Evolutionary conservation across 2,113 vertebrate genomes (phyloP).

Genomic region (human (Homo sapiens)): GRCh38 chr6:132950001-132950500

Average conservation of each 20-base stretch:
- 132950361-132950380: slow-evolving; percentile 1
- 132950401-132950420: neutral
- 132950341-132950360: neutral
- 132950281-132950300: neutral
- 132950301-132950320: neutral
- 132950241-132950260: neutral
- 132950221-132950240: neutral
- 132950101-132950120: neutral
- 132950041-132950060: neutral
- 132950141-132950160: no score
- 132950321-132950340: neutral
- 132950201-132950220: neutral
- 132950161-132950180: neutral
- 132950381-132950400: neutral
- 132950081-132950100: neutral
- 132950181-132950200: neutral
- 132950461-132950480: neutral
- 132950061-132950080: neutral
- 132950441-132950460: neutral
- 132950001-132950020: neutral
- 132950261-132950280: neutral
- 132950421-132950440: neutral
- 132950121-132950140: neutral
- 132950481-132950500: neutral
- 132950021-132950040: neutral